Percentiles rank a stretch among this genome's conserved stretches.
Conservation (phyloP, 2,113 vertebrate species). For the Chaetura pelagica region DNA sequence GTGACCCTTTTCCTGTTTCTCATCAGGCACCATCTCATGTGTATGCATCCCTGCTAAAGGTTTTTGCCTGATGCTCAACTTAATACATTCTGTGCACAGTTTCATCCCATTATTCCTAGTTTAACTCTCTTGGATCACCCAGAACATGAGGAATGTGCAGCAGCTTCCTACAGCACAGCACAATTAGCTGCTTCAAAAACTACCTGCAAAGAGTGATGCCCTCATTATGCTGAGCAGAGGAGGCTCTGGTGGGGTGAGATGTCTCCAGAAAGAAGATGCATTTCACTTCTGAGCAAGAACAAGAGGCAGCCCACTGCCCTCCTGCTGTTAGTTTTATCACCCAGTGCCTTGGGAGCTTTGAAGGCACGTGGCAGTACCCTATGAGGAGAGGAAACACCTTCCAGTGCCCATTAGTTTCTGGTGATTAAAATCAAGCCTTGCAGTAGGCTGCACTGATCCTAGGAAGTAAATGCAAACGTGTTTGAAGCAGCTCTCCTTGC, state of each 20-base stretch:
- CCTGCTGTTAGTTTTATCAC: not conserved
- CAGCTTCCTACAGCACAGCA: conserved; percentile 38
- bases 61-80: not conserved
- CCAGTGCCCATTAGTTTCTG: not conserved
- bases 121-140: conserved; percentile 43
- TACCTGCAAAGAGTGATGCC: conserved; percentile 56
- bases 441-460: not conserved
- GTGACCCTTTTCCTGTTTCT: not conserved
- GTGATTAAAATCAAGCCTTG: not conserved
- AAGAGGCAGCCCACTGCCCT: not conserved
- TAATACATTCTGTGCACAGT: conserved; percentile 31
- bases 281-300: not conserved
- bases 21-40: not conserved
- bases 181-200: conserved; percentile 60
- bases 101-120: conserved; percentile 45
- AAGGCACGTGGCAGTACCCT: not conserved
- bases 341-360: not conserved
- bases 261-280: conserved; percentile 18
- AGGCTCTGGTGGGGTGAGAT: not conserved
- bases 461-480: not conserved
- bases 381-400: conserved; percentile 16
- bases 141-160: conserved; percentile 36
- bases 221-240: conserved; percentile 44
- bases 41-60: not conserved
- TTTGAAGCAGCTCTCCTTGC: not conserved